Evolutionary conservation across 2,113 vertebrate genomes (phyloP).

Genomic region (Sciurus niger): DNA sequence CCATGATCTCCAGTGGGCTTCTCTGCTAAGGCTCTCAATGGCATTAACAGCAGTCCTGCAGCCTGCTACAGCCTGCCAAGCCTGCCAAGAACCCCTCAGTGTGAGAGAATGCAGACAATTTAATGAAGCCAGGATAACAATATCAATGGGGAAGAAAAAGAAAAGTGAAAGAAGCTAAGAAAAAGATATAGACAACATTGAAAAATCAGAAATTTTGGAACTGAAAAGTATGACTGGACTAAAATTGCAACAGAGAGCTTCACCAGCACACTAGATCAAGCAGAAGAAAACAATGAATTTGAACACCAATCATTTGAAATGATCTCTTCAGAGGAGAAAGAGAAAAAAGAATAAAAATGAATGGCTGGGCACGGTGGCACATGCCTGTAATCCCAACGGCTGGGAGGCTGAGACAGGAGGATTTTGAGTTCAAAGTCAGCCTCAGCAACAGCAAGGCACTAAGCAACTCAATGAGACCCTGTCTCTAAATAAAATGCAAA

Average conservation of each 20-base stretch:
- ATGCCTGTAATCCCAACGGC: too few species aligned
- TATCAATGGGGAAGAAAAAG: neutral
- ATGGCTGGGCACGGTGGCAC: too few species aligned
- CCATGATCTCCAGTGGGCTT: neutral
- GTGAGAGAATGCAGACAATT: neutral
- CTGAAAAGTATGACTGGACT: neutral
- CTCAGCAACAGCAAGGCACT: too few species aligned
- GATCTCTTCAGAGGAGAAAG: neutral
- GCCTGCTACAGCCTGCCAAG: too few species aligned
- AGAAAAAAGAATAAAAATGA: neutral
- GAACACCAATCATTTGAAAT: neutral
- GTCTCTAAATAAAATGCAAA: too few species aligned
- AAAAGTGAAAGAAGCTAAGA: neutral
- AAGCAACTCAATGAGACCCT: too few species aligned
- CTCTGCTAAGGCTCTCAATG: neutral
- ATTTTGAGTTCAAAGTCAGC: too few species aligned
- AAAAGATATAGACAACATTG: neutral
- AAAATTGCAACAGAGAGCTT: neutral
- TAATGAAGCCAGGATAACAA: neutral
- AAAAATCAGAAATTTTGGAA: neutral
- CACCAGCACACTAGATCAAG: neutral
- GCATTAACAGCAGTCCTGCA: neutral
- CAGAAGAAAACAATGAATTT: neutral
- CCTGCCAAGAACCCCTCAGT: too few species aligned
- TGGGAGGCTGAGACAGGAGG: too few species aligned